Evolutionary conservation across 2,888 invertebrate species (phyloP), one percentile per base, ranked within the genome.

Genomic region (Liposcelis brunnea): DNA sequence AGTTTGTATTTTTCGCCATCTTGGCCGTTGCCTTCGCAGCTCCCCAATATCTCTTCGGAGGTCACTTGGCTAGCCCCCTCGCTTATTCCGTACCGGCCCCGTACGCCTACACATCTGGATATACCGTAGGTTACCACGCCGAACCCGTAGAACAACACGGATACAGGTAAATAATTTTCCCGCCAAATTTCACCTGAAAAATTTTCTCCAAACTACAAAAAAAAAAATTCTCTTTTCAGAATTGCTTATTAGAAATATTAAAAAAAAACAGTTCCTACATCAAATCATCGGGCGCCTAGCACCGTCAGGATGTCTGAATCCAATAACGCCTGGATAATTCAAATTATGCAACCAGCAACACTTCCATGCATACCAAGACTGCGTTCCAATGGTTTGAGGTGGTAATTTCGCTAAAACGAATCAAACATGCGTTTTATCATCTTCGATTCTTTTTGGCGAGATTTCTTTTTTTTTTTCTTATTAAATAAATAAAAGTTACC

Each of bases 81-180:
- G 45, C 49, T n/a, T 44, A 45, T 44, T 48, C 52, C 50, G 47
- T 50, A 37, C 48, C 53, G 42, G 52, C 52, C 37, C 53, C 56
- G 42, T 51, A 54, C 51, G 48, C 51, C 48, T 56, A 55, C 52
- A 48, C 52, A 43, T 51, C 54, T 32, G 57, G 57, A 45, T 55
- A 56, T 54, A 47, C 51, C 47, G 53, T 56, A 42, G 44, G 55
- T 43, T 53, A 55, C 50, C 47, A 48, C 36, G 52, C 53, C 11
- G 59, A 61, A 34, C 62, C 63, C 8, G 54, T 59, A 32, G 61
- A 62, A 55, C 56, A 59, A 49, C 61, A 61, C 49, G 58, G 60
- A 43, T 61, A 61, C 53, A 51, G 50, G 40, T 40, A n/a, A 40
- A 21, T 40, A 12, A 14, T 6, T 16, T 10, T 10, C 35, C 35